Evolutionary conservation across 2,888 invertebrate genomes (phyloP), one percentile per base, ranked within the genome.

Genomic region (Heliconius ismenius): DNA sequence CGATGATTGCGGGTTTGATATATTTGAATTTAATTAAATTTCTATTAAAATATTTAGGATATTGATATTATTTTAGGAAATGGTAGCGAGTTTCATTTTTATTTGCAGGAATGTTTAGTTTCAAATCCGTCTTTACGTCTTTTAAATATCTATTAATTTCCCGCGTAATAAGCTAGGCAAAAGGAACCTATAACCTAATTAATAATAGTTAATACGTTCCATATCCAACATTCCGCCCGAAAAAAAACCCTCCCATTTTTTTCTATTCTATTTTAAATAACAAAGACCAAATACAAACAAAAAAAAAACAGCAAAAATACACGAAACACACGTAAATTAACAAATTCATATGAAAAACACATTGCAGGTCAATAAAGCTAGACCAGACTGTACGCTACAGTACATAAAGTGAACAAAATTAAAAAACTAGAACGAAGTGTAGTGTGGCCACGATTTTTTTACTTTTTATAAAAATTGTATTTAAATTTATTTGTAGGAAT

Each of bases 381-480:
- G 75, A 76, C 74, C 58, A 72, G 68, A 75, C 67, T 62, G 26
- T 64, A 21, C 67, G 62, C 75, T 43, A 60, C 72, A 62, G 60
- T 39, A 39, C 60, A 39, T 72, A 72, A 39, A 62, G 76, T 74
- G 68, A 24, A 72, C 76, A 64, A 73, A 79, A 79, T 79, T 77
- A 76, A 79, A 49, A 79, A 79, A 76, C 68, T 76, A 74, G 62
- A 75, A 43, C 73, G 74, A n/a, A 15, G 21, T 54, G 18, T 75
- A 49, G 60, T 11, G 75, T 78, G 13, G n/a, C 72, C 77, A 74
- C 28, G 18, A 7, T 39, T 49, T 68, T 62, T 43, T 64, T 24
- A 54, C 54, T 54, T 18, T 26, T 18, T 43, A 24, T n/a, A 4
- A 63, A 4, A 63, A 28, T 63, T 60, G n/a, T 60, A 64, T 64